These are phyloP conservation scores for Drosophila subpulchrella DNA, from an alignment of 1,140 invertebrate genomes.

Conservation along the genomic window DNA sequence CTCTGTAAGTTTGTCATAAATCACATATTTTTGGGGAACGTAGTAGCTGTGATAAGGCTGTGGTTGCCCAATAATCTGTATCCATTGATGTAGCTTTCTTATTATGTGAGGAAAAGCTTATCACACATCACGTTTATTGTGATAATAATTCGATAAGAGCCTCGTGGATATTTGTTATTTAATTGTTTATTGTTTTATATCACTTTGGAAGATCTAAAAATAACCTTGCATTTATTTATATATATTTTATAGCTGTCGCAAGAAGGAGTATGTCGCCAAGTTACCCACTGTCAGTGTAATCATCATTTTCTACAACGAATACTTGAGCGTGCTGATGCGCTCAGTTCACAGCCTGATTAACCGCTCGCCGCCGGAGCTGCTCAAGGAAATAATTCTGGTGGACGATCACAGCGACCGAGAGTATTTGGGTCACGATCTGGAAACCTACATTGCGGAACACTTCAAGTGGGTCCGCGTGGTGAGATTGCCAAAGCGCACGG, in stretches of 20 bases:
- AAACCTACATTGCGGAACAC: conserved; percentile 90
- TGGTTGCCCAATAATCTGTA: background rate
- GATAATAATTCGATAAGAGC: background rate
- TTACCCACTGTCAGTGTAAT: conserved; percentile 94
- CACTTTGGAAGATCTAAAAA: background rate
- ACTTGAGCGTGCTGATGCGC: conserved; percentile 94
- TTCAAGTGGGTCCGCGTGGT: conserved; percentile 90
- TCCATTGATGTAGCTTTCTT: background rate
- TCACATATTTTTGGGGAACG: background rate
- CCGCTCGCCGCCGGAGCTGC: conserved; percentile 91
- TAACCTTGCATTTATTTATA: background rate
- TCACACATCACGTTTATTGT: background rate
- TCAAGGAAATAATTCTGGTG: conserved; percentile 96
- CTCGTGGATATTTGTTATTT: too few relatives aligned
- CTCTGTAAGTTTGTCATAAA: conserved; percentile 86
- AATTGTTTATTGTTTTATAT: background rate
- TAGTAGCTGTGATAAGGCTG: background rate
- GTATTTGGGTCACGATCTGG: conserved; percentile 89
- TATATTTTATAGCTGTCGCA: conserved; percentile 87
- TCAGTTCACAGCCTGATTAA: conserved; percentile 94
- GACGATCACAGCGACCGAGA: conserved; percentile 95
- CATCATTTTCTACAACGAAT: conserved; percentile 97
- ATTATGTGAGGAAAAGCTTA: background rate
- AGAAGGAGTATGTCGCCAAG: conserved; percentile 90
- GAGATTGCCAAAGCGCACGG: conserved; percentile 90